Percentiles rank a stretch among this genome's conserved stretches.
Evolutionary conservation across 2,113 vertebrate genomes (phyloP).

Genomic region (pig (Sus scrofa)): T2T-Sscrofa CM000814.6:106978501-106979000

Average conservation of each 20-base stretch:
- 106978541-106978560: not conserved
- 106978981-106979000: accelerated
- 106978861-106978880: not conserved
- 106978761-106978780: not conserved
- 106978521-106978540: not conserved
- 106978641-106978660: not conserved
- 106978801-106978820: no score
- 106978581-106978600: not conserved
- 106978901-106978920: not conserved
- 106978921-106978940: not conserved
- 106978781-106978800: not conserved
- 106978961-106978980: not conserved
- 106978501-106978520: not conserved
- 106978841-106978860: not conserved
- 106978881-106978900: not conserved
- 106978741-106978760: not conserved
- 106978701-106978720: not conserved
- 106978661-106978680: not conserved
- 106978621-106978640: not conserved
- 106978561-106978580: not conserved
- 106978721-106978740: not conserved
- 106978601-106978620: not conserved
- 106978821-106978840: no score
- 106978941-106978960: not conserved
- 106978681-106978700: not conserved